Percentiles rank a stretch among this genome's conserved stretches.
These are phyloP conservation scores for Pseudopipra pipra DNA, from an alignment of 2,113 vertebrate species.

Conservation along the genomic window DNA sequence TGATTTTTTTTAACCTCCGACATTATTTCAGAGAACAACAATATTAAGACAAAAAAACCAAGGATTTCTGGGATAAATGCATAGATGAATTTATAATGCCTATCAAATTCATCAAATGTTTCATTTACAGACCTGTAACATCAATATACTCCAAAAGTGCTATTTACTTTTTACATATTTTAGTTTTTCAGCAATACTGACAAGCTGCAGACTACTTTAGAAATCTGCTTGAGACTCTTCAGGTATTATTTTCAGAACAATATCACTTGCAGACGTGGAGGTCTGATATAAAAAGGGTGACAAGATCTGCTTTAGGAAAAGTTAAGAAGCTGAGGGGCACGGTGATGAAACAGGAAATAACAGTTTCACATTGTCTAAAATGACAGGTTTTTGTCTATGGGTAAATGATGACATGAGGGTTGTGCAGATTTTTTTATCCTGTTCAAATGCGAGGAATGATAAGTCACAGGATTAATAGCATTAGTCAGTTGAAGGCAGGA, in stretches of 20 bases:
- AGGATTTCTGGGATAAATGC: not conserved
- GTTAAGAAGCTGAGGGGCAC: not conserved
- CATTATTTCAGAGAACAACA: not conserved
- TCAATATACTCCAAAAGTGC: not conserved
- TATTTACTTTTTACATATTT: not conserved
- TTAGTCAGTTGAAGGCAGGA: not conserved
- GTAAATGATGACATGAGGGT: not conserved
- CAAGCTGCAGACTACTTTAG: not conserved
- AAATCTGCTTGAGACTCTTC: not conserved
- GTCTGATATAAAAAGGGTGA: not conserved
- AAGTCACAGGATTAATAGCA: not conserved
- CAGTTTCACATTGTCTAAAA: not conserved
- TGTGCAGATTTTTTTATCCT: not conserved
- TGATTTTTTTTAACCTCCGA: fast-evolving
- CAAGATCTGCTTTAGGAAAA: not conserved
- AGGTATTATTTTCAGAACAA: not conserved
- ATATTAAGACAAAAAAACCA: not conserved
- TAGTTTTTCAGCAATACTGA: not conserved
- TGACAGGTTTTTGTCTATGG: not conserved
- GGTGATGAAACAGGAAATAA: not conserved
- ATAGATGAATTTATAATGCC: not conserved
- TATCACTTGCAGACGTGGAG: not conserved
- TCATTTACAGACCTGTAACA: not conserved
- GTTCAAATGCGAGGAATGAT: not conserved
- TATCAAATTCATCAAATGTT: not conserved